Evolutionary conservation across 2,888 invertebrate species (phyloP).

Genomic region (Mythimna pallens): DNA sequence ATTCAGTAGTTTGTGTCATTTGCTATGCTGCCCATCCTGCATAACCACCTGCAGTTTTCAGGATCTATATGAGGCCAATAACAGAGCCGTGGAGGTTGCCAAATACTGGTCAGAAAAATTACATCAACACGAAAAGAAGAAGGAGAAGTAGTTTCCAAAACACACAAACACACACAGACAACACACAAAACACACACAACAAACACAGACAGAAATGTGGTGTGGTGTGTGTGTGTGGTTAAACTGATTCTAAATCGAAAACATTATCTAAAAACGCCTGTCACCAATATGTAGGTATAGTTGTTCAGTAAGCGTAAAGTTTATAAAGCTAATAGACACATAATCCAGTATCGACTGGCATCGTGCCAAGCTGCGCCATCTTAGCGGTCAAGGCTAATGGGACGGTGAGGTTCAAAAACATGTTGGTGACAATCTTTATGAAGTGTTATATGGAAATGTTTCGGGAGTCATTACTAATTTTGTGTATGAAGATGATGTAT

Average conservation of each 20-base stretch:
- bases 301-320: conserved; percentile 22
- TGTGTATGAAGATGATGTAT: not conserved
- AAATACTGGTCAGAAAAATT: no score
- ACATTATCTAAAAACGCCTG: not conserved
- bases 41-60: no score
- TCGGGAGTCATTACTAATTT: not conserved
- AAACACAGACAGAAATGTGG: no score
- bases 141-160: no score
- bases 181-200: no score
- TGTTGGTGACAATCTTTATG: conserved; percentile 42
- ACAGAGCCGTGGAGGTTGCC: no score
- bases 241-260: not conserved
- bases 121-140: no score
- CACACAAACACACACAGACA: no score
- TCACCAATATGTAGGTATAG: conserved; percentile 4
- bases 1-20: not conserved
- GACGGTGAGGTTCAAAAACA: conserved; percentile 41
- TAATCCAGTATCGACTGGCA: conserved; percentile 58
- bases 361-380: conserved; percentile 50
- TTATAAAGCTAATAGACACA: conserved; percentile 36
- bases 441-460: conserved; percentile 18
- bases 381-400: conserved; percentile 63
- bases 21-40: no score
- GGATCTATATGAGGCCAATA: no score
- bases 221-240: no score